A percentile compares a stretch with the other conserved stretches of the same genome.
phyloP scores from a whole-genome alignment of 1,140 invertebrate species.

The Drosophila melanica region DNA sequence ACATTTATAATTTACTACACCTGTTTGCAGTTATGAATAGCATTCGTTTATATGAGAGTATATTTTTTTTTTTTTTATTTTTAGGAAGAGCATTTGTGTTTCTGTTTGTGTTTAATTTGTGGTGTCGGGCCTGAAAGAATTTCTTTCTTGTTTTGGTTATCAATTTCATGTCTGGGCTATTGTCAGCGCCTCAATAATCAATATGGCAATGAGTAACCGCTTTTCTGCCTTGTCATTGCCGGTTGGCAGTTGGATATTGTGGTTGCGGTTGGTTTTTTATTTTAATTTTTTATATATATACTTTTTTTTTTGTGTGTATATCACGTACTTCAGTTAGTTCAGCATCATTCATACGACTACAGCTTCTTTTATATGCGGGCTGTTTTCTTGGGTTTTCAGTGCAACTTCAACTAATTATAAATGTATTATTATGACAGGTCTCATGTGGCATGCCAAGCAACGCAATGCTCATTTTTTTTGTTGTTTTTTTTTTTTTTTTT shows the following conservation, averaged over 20 bases:
- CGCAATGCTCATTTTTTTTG: conserved; percentile 48
- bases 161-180: conserved; percentile 36
- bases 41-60: too few species aligned
- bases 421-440: conserved; percentile 50
- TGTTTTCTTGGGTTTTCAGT: conserved; percentile 23
- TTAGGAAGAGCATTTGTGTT: neutral
- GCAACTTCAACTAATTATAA: conserved; percentile 48
- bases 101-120: neutral
- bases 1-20: too few species aligned
- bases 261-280: conserved; percentile 21
- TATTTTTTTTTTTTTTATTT: too few species aligned
- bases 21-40: too few species aligned
- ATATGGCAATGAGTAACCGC: conserved; percentile 47
- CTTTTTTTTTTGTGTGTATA: too few species aligned
- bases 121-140: conserved; percentile 1
- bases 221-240: conserved; percentile 42
- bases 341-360: neutral
- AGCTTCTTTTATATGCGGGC: neutral
- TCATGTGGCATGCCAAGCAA: conserved; percentile 36
- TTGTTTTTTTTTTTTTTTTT: conserved; percentile 33
- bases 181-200: conserved; percentile 40
- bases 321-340: neutral
- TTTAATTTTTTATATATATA: too few species aligned
- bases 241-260: conserved; percentile 16
- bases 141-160: conserved; percentile 43